A percentile compares a stretch with the other conserved stretches of the same genome.
Conservation (phyloP, 2,113 vertebrate genomes). For the Odontophorus gujanensis region DNA sequence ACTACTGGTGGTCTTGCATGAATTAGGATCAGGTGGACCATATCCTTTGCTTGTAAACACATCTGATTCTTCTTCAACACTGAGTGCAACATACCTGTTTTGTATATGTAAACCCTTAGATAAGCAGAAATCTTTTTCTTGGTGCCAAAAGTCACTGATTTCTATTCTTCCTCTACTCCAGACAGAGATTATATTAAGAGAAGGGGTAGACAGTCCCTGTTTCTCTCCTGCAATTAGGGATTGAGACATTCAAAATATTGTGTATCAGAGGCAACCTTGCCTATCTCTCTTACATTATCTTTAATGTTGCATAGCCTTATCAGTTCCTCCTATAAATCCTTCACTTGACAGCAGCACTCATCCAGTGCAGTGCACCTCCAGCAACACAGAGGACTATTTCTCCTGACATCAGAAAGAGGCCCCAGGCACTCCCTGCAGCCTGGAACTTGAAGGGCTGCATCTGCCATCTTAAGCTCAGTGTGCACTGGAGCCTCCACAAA, state of each 20-base stretch:
- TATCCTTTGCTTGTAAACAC: not conserved
- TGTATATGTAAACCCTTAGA: not conserved
- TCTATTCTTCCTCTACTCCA: not conserved
- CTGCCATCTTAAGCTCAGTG: not conserved
- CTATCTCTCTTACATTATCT: not conserved
- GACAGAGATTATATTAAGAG: not conserved
- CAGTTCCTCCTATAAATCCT: not conserved
- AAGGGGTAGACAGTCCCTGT: not conserved
- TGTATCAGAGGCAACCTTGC: not conserved
- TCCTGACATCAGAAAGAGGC: not conserved
- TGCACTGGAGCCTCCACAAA: not conserved
- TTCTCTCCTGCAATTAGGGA: accelerated
- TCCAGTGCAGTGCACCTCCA: not conserved
- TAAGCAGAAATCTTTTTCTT: not conserved
- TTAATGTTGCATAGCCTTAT: not conserved
- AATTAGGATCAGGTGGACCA: not conserved
- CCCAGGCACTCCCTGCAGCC: accelerated
- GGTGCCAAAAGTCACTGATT: not conserved
- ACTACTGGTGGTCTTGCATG: not conserved
- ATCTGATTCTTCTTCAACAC: not conserved
- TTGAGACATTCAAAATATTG: not conserved
- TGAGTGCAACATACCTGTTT: not conserved
- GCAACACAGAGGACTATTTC: not conserved
- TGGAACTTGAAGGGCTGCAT: not conserved
- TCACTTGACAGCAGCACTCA: not conserved